Conservation (phyloP, 2,113 vertebrate species). For the Calonectris borealis region DNA sequence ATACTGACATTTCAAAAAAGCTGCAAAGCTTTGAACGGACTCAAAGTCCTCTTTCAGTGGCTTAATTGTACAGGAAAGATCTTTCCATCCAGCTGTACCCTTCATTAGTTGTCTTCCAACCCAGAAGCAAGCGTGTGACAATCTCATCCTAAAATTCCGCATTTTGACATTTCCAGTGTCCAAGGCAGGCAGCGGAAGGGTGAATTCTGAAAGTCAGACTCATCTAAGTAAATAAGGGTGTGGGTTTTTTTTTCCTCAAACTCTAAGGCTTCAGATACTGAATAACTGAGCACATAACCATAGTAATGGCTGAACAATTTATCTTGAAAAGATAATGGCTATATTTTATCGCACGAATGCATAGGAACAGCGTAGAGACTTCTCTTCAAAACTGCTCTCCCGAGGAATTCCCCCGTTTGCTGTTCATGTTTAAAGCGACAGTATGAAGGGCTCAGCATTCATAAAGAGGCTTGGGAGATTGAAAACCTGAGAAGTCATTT, state of each 20-base stretch:
- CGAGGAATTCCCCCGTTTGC: background rate
- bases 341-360: background rate
- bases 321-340: background rate
- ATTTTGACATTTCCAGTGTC: background rate
- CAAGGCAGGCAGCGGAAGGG: background rate
- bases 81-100: background rate
- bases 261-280: background rate
- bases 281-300: background rate
- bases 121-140: background rate
- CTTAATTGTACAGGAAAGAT: background rate
- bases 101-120: background rate
- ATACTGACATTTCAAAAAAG: background rate
- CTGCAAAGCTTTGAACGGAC: background rate
- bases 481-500: background rate
- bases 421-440: background rate
- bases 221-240: background rate
- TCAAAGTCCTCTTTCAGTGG: background rate
- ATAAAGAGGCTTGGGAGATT: background rate
- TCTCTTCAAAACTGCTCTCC: background rate
- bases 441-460: background rate
- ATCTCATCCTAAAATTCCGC: background rate
- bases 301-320: background rate
- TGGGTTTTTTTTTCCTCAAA: background rate
- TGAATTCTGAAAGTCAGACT: background rate
- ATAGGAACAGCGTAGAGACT: background rate